These are phyloP conservation scores for Triplophysa rosa DNA, from an alignment of 2,113 vertebrate genomes.

Conservation along the genomic window DNA sequence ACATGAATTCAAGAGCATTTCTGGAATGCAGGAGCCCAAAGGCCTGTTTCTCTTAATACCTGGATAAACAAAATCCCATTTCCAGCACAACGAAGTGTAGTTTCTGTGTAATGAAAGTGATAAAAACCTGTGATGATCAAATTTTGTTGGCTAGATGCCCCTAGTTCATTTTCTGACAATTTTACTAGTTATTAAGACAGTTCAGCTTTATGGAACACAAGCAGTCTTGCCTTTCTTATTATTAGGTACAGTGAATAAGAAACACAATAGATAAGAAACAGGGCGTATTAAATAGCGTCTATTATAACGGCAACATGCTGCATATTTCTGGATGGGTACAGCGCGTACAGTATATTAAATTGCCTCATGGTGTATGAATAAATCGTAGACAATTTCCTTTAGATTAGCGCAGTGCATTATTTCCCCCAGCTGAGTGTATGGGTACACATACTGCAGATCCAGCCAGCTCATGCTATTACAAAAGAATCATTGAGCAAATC, in stretches of 20 bases:
- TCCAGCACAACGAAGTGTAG: slow-evolving; percentile 33
- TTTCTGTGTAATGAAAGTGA: slow-evolving; percentile 41
- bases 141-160: background rate
- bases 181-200: slow-evolving; percentile 19
- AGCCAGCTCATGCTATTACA: slow-evolving; percentile 52
- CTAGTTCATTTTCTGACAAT: background rate
- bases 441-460: background rate
- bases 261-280: background rate
- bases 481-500: slow-evolving; percentile 70
- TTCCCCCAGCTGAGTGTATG: background rate
- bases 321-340: background rate
- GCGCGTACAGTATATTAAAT: slow-evolving; percentile 16
- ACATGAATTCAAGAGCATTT: background rate
- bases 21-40: no score
- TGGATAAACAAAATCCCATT: slow-evolving; percentile 46
- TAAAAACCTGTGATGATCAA: slow-evolving; percentile 46
- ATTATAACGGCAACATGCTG: slow-evolving; percentile 4
- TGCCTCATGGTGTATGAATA: background rate
- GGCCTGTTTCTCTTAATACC: background rate
- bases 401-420: background rate
- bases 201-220: slow-evolving; percentile 6
- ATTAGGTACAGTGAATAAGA: background rate
- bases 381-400: background rate
- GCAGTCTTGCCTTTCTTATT: background rate
- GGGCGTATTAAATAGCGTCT: background rate